These are phyloP conservation scores for Cephalopholis sonnerati DNA, from an alignment of 2,113 vertebrate species.

Conservation along the genomic window DNA sequence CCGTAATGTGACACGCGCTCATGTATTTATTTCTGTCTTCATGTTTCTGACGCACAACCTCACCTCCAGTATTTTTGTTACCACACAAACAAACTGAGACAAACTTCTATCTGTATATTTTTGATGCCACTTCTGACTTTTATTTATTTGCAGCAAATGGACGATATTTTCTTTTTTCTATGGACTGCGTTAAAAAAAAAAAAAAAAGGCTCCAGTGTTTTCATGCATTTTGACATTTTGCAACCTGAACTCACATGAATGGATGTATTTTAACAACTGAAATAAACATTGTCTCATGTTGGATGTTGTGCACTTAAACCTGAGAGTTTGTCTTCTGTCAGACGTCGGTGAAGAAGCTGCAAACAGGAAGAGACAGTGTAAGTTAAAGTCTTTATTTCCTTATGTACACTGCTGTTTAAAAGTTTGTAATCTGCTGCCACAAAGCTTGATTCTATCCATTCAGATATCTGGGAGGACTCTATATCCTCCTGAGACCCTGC, in stretches of 20 bases:
- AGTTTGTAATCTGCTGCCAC: no score
- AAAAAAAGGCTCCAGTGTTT: constrained; percentile 10
- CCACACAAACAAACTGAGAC: constrained; percentile 1
- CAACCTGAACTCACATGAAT: constrained; percentile 34
- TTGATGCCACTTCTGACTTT: constrained; percentile 6
- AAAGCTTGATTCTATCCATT: no score
- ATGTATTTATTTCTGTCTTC: constrained; percentile 4
- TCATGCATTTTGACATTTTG: constrained; percentile 16
- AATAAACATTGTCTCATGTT: constrained; percentile 66
- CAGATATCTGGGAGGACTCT: no score
- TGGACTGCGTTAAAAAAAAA: neutral
- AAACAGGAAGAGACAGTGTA: no score
- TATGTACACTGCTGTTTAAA: no score
- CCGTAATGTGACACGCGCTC: neutral
- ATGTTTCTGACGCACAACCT: neutral
- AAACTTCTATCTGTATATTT: constrained; percentile 62
- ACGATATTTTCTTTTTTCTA: constrained; percentile 15
- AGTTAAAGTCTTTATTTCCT: no score
- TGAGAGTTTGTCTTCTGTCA: constrained; percentile 12
- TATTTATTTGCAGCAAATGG: constrained; percentile 46
- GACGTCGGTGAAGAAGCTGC: neutral
- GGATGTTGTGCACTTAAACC: constrained; percentile 53
- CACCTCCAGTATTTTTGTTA: neutral
- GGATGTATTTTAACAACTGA: constrained; percentile 55
- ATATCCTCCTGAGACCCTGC: no score